Percentiles rank a stretch among this genome's conserved stretches.
phyloP scores from a whole-genome alignment of 2,888 invertebrate species.

The Abrostola tripartita region DNA sequence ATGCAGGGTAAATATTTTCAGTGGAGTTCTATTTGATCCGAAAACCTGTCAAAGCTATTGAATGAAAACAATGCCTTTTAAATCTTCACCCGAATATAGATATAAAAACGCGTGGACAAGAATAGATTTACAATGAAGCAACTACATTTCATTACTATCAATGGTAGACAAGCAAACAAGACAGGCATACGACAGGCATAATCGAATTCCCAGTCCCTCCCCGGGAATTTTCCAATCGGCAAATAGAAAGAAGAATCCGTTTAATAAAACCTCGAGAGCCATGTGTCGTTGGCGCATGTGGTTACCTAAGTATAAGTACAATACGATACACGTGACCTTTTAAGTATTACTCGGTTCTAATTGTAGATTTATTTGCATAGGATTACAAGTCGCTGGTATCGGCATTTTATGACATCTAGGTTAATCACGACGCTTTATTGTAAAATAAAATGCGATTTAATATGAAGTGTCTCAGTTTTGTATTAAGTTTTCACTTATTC shows the following conservation, averaged over 20 bases:
- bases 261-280: constrained; percentile 67
- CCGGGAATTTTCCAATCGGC: constrained; percentile 74
- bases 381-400: constrained; percentile 22
- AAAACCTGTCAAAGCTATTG: constrained; percentile 16
- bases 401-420: constrained; percentile 18
- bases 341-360: constrained; percentile 29
- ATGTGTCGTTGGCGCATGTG: constrained; percentile 52
- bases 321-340: constrained; percentile 50
- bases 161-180: constrained; percentile 63
- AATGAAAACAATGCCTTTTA: constrained; percentile 33
- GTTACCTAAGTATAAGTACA: constrained; percentile 38
- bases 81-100: constrained; percentile 7
- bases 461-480: no score
- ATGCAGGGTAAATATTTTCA: constrained; percentile 7
- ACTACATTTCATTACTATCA: constrained; percentile 58
- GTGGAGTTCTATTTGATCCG: constrained; percentile 27
- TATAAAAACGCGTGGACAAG: constrained; percentile 2
- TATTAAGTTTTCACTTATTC: no score
- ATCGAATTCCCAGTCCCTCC: constrained; percentile 70
- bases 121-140: constrained; percentile 19
- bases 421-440: background rate
- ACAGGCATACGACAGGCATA: constrained; percentile 69
- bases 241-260: constrained; percentile 71
- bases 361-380: constrained; percentile 34
- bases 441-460: background rate